A percentile compares a stretch with the other conserved stretches of the same genome.
Evolutionary conservation across 2,888 invertebrate genomes (phyloP).

Genomic region (Cepaea hortensis): DNA sequence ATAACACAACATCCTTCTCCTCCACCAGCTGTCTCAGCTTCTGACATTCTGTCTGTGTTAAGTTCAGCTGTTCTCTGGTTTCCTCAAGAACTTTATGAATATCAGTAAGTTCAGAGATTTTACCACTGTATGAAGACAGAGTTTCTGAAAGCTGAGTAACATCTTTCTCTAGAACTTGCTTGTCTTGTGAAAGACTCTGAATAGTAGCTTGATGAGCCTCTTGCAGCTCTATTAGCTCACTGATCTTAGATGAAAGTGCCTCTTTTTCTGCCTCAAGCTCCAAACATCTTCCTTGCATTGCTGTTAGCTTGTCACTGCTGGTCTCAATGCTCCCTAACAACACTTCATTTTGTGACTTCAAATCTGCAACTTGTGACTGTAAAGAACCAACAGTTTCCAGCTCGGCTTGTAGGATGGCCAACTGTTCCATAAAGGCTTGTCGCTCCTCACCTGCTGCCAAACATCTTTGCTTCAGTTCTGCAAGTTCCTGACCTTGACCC

Average conservation of each 20-base stretch:
- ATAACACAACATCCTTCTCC: slow-evolving; percentile 35
- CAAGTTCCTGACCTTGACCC: slow-evolving; percentile 51
- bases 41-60: neutral
- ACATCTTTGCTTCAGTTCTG: slow-evolving; percentile 48
- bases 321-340: neutral
- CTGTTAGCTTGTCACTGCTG: neutral
- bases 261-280: slow-evolving; percentile 31
- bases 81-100: slow-evolving; percentile 23
- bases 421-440: slow-evolving; percentile 44
- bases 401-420: slow-evolving; percentile 25
- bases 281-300: slow-evolving; percentile 6
- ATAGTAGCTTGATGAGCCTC: neutral
- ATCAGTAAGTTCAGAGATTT: slow-evolving; percentile 16
- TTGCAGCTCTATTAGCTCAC: neutral
- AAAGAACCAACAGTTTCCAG: slow-evolving; percentile 34
- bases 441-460: slow-evolving; percentile 54
- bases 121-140: neutral
- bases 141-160: neutral
- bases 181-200: slow-evolving; percentile 24
- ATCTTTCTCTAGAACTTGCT: slow-evolving; percentile 6
- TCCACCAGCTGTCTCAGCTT: slow-evolving; percentile 31
- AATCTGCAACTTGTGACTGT: slow-evolving; percentile 5
- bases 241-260: slow-evolving; percentile 1
- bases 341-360: slow-evolving; percentile 21
- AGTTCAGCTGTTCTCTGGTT: neutral